Evolutionary conservation across 2,113 vertebrate species (phyloP), one percentile per base, ranked within the genome.

Genomic region (Eira barbara): DNA sequence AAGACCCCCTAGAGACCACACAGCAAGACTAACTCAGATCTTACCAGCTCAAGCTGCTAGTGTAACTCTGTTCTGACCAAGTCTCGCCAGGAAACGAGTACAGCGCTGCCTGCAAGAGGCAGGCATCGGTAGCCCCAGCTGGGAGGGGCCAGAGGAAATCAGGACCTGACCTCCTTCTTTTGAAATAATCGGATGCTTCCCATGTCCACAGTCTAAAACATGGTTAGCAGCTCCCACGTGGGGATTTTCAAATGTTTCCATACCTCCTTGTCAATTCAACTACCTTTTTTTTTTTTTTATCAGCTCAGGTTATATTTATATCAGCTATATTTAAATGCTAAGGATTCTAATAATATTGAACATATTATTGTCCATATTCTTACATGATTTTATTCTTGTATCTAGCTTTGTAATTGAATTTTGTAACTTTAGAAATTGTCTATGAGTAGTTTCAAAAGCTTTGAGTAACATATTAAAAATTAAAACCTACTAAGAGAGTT

Each of bases 341-440:
- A 17, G 23, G 20, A 4, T 14, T 85, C 76, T 52, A 80, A 14
- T 45, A 47, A 9, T 34, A 57, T 52, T 71, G 85, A 21, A 78
- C 87, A 55, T 11, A 69, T 67, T 39, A 69, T 42, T 87, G 25
- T 31, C 67, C 39, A 0, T 39, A 61, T 17, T 69, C 49, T 86
- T 69, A 42, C 20, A 52, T 59, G 36, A 27, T 90, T 79, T 86
- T 65, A 71, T 71, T 69, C 59, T 85, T 55, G 14, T 55, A 12
- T 59, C 49, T 61, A 80, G 76, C 4, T 80, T 86, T 27, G 4
- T 83, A 55, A 89, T 82, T 89, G 11, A 57, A 18, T 93, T 95
- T 97, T 96, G 61, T 63, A 69, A 76, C 84, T 67, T 87, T 96
- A 79, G 57, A 92, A 87, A 83, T 86, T 34, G 42, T 39, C 76